Evolutionary conservation across 2,888 invertebrate species (phyloP).

Genomic region (Spisula solida): DNA sequence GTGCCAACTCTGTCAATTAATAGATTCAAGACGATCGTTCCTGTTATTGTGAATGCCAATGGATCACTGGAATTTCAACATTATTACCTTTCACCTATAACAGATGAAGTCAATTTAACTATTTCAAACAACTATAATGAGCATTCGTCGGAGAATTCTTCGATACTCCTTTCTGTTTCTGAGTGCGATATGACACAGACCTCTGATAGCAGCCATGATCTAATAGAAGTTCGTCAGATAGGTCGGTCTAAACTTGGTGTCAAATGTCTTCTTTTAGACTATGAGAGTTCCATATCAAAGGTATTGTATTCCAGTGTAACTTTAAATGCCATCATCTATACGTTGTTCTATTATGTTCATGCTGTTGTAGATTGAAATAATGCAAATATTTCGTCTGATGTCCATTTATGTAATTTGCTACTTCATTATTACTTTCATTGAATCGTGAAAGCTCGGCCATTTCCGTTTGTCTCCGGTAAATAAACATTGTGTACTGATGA

Average conservation of each 20-base stretch:
- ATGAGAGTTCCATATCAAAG: constrained; percentile 32
- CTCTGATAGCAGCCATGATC: background rate
- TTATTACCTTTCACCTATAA: constrained; percentile 28
- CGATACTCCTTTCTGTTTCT: background rate
- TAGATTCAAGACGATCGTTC: constrained; percentile 14
- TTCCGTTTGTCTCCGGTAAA: too few species aligned
- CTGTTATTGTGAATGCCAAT: constrained; percentile 25
- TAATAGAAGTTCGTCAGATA: constrained; percentile 28
- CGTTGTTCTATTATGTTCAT: background rate
- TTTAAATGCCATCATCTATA: background rate
- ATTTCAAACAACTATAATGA: constrained; percentile 22
- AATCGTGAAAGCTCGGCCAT: too few species aligned
- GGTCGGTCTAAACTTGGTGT: constrained; percentile 15
- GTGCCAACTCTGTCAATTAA: constrained; percentile 13
- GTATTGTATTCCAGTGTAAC: background rate
- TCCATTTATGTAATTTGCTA: too few species aligned
- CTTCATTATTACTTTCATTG: too few species aligned
- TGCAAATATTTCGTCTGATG: too few species aligned
- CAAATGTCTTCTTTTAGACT: constrained; percentile 16
- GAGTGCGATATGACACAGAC: background rate
- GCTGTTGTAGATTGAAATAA: too few species aligned
- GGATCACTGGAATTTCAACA: constrained; percentile 38
- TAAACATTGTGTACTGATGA: too few species aligned
- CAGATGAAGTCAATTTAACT: constrained; percentile 11
- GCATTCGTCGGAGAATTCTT: background rate